A percentile compares a stretch with the other conserved stretches of the same genome.
phyloP scores from a whole-genome alignment of 2,797 vertebrate genomes.

The Ficedula albicollis region DNA sequence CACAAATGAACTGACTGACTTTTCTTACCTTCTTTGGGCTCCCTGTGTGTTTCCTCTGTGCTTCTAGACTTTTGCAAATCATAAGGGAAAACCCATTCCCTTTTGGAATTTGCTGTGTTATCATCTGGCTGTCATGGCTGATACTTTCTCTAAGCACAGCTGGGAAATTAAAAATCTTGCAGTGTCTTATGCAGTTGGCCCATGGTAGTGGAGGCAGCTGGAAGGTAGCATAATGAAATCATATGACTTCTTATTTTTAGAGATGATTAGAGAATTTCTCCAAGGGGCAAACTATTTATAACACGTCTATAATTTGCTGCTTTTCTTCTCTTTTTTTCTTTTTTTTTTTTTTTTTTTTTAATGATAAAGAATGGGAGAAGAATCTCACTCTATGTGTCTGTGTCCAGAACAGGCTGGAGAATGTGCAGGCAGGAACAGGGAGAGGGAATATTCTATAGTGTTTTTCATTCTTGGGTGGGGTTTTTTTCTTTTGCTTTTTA shows the following conservation, averaged over 20 bases:
- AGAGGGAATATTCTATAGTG: neutral
- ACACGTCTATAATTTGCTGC: neutral
- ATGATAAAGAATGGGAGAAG: neutral
- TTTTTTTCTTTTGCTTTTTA: too few relatives aligned
- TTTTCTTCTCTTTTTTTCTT: neutral
- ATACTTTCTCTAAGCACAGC: neutral
- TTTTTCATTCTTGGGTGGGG: neutral
- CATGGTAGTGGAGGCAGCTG: neutral
- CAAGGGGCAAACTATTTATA: slow-evolving; percentile 28
- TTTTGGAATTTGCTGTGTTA: neutral
- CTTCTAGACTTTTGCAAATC: neutral
- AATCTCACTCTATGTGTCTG: neutral
- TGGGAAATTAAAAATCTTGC: neutral
- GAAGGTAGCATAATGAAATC: neutral
- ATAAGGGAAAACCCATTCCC: neutral
- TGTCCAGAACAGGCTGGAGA: neutral
- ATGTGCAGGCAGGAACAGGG: neutral
- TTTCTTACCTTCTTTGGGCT: neutral
- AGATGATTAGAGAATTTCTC: slow-evolving; percentile 38
- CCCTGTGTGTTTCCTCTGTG: neutral
- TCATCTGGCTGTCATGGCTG: neutral
- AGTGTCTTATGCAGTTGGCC: neutral
- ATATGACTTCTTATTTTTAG: slow-evolving; percentile 48
- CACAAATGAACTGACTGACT: neutral
- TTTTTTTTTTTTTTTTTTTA: neutral